Evolutionary conservation across 1,140 invertebrate species (phyloP).

Genomic region (Cherax destructor): DNA sequence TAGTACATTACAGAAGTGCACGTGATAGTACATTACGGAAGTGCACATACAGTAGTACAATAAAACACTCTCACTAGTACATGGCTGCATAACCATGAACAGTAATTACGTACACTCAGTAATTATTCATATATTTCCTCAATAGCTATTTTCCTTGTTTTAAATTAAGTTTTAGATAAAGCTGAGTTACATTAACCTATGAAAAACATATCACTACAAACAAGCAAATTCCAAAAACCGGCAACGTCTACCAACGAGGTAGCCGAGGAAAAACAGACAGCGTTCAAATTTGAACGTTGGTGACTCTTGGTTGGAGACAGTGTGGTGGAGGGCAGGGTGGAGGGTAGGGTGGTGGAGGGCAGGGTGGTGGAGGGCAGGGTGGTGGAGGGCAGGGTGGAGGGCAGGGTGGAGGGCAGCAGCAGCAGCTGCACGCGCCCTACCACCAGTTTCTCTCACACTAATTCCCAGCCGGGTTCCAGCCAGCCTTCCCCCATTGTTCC

Average conservation of each 20-base stretch:
- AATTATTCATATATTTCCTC: no score
- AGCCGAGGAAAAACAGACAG: not conserved
- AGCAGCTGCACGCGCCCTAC: constrained; percentile 10
- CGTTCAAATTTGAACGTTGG: not conserved
- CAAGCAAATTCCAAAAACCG: not conserved
- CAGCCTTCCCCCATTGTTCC: not conserved
- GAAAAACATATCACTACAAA: not conserved
- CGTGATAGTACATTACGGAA: no score
- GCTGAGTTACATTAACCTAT: not conserved
- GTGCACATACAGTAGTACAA: no score
- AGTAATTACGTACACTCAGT: no score
- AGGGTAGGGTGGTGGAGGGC: not conserved
- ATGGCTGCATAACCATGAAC: no score
- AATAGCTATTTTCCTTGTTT: no score
- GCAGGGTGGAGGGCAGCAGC: not conserved
- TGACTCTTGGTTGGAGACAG: not conserved
- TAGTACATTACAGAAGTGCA: no score
- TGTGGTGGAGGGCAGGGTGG: not conserved
- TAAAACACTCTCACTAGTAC: no score
- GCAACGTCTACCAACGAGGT: not conserved
- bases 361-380: not conserved
- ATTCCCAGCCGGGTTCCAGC: not conserved
- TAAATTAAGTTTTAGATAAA: no score
- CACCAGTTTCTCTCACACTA: not conserved
- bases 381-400: not conserved